Evolutionary conservation across 2,797 vertebrate genomes (phyloP).

Genomic region (Catamblyrhynchus diadema): DNA sequence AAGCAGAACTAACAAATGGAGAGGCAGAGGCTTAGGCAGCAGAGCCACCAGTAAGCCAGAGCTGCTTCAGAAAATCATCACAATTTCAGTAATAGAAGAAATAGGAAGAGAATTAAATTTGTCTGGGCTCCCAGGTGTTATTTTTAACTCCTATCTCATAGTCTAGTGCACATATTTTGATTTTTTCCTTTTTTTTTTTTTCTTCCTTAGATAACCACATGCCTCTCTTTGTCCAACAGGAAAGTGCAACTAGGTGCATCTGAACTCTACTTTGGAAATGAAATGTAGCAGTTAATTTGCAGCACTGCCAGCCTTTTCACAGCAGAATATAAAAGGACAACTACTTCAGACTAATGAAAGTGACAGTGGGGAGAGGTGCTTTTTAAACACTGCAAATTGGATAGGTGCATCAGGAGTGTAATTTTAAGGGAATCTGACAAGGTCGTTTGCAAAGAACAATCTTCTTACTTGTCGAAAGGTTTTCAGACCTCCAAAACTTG

Average conservation of each 20-base stretch:
- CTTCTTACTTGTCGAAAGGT: not conserved
- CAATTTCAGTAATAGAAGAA: not conserved
- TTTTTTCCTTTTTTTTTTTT: not conserved
- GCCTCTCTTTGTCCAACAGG: not conserved
- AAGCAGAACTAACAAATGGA: not conserved
- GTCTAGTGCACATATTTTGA: not conserved
- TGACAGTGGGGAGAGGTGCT: conserved; percentile 15
- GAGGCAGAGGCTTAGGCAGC: not conserved
- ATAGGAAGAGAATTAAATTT: not conserved
- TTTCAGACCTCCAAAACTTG: conserved; percentile 9
- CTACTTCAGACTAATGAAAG: conserved; percentile 35
- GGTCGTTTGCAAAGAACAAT: not conserved
- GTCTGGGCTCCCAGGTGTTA: not conserved
- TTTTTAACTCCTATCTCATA: not conserved
- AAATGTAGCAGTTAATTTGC: conserved; percentile 51
- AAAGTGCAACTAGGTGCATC: not conserved
- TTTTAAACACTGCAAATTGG: conserved; percentile 33
- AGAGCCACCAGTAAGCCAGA: not conserved
- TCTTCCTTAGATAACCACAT: not conserved
- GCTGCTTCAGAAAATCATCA: not conserved
- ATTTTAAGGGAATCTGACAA: conserved; percentile 61
- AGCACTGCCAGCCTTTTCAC: not conserved
- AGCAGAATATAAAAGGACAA: conserved; percentile 3
- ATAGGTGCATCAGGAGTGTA: conserved; percentile 10
- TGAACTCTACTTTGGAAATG: conserved; percentile 8